phyloP scores from a whole-genome alignment of 2,113 vertebrate genomes.

The Todiramphus saurophagus region DNA sequence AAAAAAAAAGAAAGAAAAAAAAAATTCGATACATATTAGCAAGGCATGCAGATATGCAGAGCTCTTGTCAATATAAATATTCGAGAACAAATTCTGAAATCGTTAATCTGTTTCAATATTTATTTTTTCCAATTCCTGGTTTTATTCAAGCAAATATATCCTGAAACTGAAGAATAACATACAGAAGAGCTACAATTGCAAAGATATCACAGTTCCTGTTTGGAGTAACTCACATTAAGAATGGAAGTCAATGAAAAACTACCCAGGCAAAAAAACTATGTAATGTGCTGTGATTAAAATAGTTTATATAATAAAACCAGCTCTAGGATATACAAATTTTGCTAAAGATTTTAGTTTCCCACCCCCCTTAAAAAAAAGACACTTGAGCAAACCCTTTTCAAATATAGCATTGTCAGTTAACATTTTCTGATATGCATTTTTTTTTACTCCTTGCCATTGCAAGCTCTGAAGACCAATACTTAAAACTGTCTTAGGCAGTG shows the following conservation, averaged over 20 bases:
- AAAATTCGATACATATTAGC: fast-evolving
- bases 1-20: too few relatives aligned
- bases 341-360: not conserved
- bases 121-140: not conserved
- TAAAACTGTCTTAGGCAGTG: not conserved
- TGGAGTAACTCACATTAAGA: not conserved
- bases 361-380: not conserved
- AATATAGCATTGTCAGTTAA: not conserved
- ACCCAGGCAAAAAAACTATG: not conserved
- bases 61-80: not conserved
- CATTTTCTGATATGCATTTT: not conserved
- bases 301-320: not conserved
- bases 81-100: not conserved
- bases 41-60: not conserved
- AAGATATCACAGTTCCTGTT: not conserved
- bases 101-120: not conserved
- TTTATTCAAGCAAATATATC: not conserved
- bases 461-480: not conserved
- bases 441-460: not conserved
- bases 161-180: not conserved
- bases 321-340: not conserved
- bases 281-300: not conserved
- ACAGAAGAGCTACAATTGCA: not conserved
- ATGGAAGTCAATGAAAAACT: not conserved
- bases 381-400: not conserved